Percentiles rank a stretch among this genome's conserved stretches.
Conservation (phyloP, 2,888 invertebrate genomes). For the Diplazon laetatorius region DNA sequence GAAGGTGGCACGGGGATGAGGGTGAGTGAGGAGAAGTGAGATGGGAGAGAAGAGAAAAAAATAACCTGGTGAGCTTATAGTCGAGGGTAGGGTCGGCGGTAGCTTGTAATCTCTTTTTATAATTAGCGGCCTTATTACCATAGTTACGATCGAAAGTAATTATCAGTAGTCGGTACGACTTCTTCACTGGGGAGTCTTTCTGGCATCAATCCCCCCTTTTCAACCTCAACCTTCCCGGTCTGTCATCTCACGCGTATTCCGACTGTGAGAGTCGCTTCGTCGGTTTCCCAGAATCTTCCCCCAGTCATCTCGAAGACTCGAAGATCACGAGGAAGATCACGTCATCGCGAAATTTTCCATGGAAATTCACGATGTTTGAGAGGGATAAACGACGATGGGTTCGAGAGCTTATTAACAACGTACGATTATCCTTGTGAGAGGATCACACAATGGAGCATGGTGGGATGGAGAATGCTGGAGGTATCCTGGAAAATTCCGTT, state of each 20-base stretch:
- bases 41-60: background rate
- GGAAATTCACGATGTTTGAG: constrained; percentile 69
- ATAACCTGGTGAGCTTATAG: background rate
- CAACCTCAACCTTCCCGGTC: too few relatives aligned
- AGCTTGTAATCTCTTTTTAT: constrained; percentile 70
- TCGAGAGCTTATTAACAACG: constrained; percentile 52
- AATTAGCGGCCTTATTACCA: constrained; percentile 72
- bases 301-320: background rate
- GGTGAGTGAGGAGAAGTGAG: constrained; percentile 19
- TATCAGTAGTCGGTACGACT: constrained; percentile 65
- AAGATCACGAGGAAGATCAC: constrained; percentile 46
- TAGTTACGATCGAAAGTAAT: constrained; percentile 74
- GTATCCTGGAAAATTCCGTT: too few relatives aligned
- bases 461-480: constrained; percentile 12
- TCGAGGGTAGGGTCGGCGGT: constrained; percentile 11
- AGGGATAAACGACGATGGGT: constrained; percentile 51
- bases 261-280: constrained; percentile 35
- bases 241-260: constrained; percentile 19
- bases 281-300: constrained; percentile 16
- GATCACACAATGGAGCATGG: constrained; percentile 8
- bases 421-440: constrained; percentile 60
- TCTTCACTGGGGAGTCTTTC: constrained; percentile 14
- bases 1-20: too few relatives aligned
- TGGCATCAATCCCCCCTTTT: constrained; percentile 6
- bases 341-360: constrained; percentile 72